A percentile compares a stretch with the other conserved stretches of the same genome.
Evolutionary conservation across 2,888 invertebrate species (phyloP).

Genomic region (Cremastinae sp.): DNA sequence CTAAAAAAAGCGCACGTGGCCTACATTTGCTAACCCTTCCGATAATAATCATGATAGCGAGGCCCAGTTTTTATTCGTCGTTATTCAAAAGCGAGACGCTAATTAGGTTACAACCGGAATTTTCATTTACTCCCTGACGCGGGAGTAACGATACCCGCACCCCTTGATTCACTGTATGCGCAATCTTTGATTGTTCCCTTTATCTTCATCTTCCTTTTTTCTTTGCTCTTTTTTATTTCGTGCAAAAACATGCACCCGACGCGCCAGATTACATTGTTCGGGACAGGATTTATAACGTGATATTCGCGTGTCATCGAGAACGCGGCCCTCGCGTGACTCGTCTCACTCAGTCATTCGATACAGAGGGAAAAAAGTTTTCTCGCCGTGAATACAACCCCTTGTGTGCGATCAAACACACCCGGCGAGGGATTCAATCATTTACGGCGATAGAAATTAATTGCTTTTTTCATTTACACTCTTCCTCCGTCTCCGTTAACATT

Average conservation of each 20-base stretch:
- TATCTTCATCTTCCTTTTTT: not conserved
- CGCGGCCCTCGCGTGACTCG: constrained; percentile 47
- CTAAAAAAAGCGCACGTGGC: constrained; percentile 7
- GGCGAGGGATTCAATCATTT: constrained; percentile 26
- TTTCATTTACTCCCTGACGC: not conserved
- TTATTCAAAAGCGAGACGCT: not conserved
- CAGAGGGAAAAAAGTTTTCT: not conserved
- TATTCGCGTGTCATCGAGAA: constrained; percentile 54
- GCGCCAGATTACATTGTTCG: constrained; percentile 13
- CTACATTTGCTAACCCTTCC: constrained; percentile 23
- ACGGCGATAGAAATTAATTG: constrained; percentile 40
- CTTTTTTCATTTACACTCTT: constrained; percentile 25
- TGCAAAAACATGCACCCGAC: constrained; percentile 19
- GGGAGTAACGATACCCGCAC: not conserved
- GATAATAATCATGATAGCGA: constrained; percentile 18
- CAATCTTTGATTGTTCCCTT: not conserved
- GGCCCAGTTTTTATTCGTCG: not conserved
- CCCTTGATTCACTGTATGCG: not conserved
- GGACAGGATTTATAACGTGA: constrained; percentile 29
- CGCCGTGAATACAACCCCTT: constrained; percentile 30
- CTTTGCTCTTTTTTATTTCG: not conserved
- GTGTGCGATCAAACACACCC: constrained; percentile 29
- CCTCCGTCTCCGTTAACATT: not conserved
- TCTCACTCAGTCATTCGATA: constrained; percentile 5
- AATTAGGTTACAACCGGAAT: constrained; percentile 6